Evolutionary conservation across 2,113 vertebrate species (phyloP), one percentile per base, ranked within the genome.

Genomic region (Colius striatus): DNA sequence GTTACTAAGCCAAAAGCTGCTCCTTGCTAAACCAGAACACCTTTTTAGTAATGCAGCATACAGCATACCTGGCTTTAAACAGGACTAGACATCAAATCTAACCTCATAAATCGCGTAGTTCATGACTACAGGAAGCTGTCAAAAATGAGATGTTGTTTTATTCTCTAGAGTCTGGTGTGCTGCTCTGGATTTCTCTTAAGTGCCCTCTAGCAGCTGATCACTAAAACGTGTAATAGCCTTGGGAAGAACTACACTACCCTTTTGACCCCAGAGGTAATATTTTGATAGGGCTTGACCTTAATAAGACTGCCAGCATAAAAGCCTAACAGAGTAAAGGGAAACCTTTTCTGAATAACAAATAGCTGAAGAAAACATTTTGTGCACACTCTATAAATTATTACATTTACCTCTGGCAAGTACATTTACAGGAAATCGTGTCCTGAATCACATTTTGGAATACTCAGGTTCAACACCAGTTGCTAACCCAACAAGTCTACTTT

Each of bases 21-120:
- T n/a, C n/a, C n/a, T n/a, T n/a, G n/a, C n/a, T n/a, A n/a, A n/a
- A n/a, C n/a, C n/a, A n/a, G n/a, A n/a, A n/a, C n/a, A n/a, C n/a
- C n/a, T n/a, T 71, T 60, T 96, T 94, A 95, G 93, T 93, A 87
- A 97, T 97, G 87, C 94, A 94, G 74, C 81, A 50, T 90, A 20
- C 68, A 92, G 63, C 90, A 66, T 72, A 89, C 79, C 82, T 93
- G 88, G 84, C 77, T 93, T 96, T 92, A 92, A 78, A 96, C 86
- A 84, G 90, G 81, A 93, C 95, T 94, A 89, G 92, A 96, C 93
- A 97, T 96, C 92, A 97, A 92, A 95, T 95, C 90, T 95, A 95
- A 93, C 62, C 94, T 97, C 92, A 97, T 97, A 96, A 97, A 97
- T 97, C 95, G 97, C 94, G 84, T 70, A 87, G 41, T 95, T 97